Evolutionary conservation across 2,888 invertebrate species (phyloP).

Genomic region (Cabera pusaria): DNA sequence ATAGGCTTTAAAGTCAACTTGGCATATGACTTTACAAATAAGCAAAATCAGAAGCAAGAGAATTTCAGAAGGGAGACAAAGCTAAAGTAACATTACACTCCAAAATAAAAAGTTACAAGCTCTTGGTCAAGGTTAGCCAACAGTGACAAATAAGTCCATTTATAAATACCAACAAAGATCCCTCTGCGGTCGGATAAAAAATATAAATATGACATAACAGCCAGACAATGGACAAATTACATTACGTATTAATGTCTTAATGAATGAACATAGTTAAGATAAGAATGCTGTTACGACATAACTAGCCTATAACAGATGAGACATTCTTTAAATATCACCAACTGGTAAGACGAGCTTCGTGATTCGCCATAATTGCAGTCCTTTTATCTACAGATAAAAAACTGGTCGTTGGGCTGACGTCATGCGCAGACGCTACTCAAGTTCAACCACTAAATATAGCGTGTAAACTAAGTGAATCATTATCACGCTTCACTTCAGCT

Average conservation of each 20-base stretch:
- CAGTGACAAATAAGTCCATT: no score
- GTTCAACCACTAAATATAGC: slow-evolving; percentile 66
- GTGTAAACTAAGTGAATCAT: slow-evolving; percentile 71
- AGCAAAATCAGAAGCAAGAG: no score
- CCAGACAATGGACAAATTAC: slow-evolving; percentile 14
- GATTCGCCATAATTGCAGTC: slow-evolving; percentile 52
- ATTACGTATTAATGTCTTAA: slow-evolving; percentile 7
- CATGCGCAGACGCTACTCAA: slow-evolving; percentile 53
- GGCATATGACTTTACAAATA: no score
- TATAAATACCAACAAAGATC: no score
- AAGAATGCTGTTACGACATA: slow-evolving; percentile 24
- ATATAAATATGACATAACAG: slow-evolving; percentile 6
- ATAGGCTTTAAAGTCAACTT: no score
- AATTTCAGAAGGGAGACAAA: no score
- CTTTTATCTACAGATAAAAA: slow-evolving; percentile 53
- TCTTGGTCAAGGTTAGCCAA: no score
- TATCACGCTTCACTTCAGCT: slow-evolving; percentile 42
- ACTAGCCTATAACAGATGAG: slow-evolving; percentile 20
- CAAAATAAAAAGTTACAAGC: no score
- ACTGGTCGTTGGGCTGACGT: slow-evolving; percentile 54
- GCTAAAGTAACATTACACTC: slow-evolving; percentile 12
- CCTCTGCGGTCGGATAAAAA: no score
- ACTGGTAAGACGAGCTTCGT: slow-evolving; percentile 33
- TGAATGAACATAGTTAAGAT: slow-evolving; percentile 19
- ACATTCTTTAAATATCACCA: slow-evolving; percentile 20